These are phyloP conservation scores for Myotis davidii DNA, from an alignment of 2,113 vertebrate species.

Conservation along the genomic window DNA sequence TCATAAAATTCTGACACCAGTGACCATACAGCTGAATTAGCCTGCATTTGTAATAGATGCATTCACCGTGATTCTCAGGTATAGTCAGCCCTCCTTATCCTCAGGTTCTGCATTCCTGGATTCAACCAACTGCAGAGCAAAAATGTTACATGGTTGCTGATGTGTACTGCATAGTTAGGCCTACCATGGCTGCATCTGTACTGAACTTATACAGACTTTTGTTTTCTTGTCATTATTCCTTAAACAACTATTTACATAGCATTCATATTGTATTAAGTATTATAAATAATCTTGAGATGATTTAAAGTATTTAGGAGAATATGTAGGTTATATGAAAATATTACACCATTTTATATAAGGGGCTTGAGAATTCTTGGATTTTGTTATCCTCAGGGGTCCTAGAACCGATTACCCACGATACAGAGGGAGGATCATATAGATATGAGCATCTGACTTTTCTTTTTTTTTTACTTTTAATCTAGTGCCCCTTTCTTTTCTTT, in stretches of 20 bases:
- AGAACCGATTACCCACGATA: background rate
- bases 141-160: background rate
- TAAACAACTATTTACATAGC: background rate
- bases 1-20: background rate
- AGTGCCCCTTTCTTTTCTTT: too few relatives aligned
- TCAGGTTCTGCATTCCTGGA: background rate
- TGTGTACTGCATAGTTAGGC: background rate
- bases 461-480: too few relatives aligned
- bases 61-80: background rate
- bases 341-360: background rate
- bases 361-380: background rate
- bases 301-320: background rate
- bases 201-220: background rate
- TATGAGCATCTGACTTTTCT: background rate
- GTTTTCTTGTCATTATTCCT: background rate
- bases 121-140: background rate
- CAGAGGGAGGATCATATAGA: background rate
- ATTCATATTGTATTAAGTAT: background rate
- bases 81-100: background rate
- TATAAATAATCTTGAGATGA: background rate
- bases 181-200: background rate
- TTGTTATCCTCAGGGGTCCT: background rate
- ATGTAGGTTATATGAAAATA: background rate
- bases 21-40: background rate
- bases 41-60: background rate